Base-by-base conservation (phyloP, 30 jellyfish, hydroid and myxozoan genomes). In the Calvadosia cruxmelitensis region DNA sequence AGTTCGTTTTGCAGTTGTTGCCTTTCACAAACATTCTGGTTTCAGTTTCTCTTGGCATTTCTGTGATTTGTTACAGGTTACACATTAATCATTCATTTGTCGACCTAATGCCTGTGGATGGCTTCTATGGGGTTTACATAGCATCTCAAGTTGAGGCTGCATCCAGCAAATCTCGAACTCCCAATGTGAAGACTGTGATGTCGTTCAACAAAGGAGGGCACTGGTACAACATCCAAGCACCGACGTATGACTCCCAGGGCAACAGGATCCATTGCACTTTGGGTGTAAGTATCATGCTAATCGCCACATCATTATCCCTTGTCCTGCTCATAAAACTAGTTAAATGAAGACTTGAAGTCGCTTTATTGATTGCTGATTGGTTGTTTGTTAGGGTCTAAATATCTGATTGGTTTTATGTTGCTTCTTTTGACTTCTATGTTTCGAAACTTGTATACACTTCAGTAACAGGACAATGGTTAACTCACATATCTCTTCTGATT, bases 191-290 rank as follows among this genome's bases (percentile, higher is more conserved):
- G 49, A 67, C 95, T 5, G 24, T 75, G 75, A 76, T 89, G 12
- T 33, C 98, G 0, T 81, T 70, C 74, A 92, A 89, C 62, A 89
- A 89, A 76, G 98, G 98, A 0, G 98, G 98, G 26, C 89, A 76
- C 32, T 89, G 98, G 98, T 67, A 78, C 63, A 34, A 50, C 72
- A 73, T 89, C 30, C 25, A 75, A 31, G 83, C 95, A 0, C 95
- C 98, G 0, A 35, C 52, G 27, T 16, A 49, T 10, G 88, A 74
- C 50, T 48, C 78, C 2, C 15, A 34, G 29, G 94, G 94, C 36
- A 32, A 71, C 23, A 78, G 0, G 0, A 82, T 77, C 24, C 31
- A 35, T 27, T 82, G 94, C 71, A 30, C 28, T 24, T 34, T 67
- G 27, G 34, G 70, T 53, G 92, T 78, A 50, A 69, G 92, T 70